These are phyloP conservation scores for Choloepus hoffmanni DNA, from an alignment of 2,113 vertebrate species.

Conservation along the genomic window DNA sequence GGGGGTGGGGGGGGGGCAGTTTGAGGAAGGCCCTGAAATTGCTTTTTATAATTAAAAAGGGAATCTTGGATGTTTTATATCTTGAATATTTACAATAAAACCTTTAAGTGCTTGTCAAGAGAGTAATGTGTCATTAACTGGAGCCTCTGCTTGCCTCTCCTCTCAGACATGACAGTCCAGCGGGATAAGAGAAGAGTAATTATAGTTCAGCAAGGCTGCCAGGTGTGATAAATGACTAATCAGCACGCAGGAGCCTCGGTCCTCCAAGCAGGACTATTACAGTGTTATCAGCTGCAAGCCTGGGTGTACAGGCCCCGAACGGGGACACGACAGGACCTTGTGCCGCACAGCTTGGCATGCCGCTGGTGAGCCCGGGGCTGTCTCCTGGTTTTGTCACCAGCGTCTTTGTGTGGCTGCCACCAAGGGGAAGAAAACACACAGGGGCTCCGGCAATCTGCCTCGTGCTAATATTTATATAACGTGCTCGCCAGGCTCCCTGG, in stretches of 20 bases:
- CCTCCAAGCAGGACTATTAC: slow-evolving; percentile 99
- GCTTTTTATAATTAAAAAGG: slow-evolving; percentile 93
- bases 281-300: slow-evolving; percentile 98
- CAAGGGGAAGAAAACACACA: neutral
- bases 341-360: slow-evolving; percentile 85
- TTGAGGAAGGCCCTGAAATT: slow-evolving; percentile 86
- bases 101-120: slow-evolving; percentile 91
- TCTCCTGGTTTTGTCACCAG: slow-evolving; percentile 59
- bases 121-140: slow-evolving; percentile 93
- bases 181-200: slow-evolving; percentile 99
- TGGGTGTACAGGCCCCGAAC: slow-evolving; percentile 86
- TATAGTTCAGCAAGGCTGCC: slow-evolving; percentile 99
- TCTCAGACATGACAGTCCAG: slow-evolving; percentile 97
- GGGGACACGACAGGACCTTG: slow-evolving; percentile 90
- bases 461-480: slow-evolving; percentile 56
- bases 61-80: slow-evolving; percentile 92
- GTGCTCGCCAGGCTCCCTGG: neutral
- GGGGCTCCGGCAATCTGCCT: neutral
- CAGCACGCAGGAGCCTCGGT: slow-evolving; percentile 94
- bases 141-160: slow-evolving; percentile 90
- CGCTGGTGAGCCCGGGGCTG: slow-evolving; percentile 67
- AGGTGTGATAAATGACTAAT: slow-evolving; percentile 99
- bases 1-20: neutral
- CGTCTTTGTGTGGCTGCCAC: slow-evolving; percentile 87
- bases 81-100: slow-evolving; percentile 92